Evolutionary conservation across 2,113 vertebrate genomes (phyloP).

Genomic region (Engystomops pustulosus): DNA sequence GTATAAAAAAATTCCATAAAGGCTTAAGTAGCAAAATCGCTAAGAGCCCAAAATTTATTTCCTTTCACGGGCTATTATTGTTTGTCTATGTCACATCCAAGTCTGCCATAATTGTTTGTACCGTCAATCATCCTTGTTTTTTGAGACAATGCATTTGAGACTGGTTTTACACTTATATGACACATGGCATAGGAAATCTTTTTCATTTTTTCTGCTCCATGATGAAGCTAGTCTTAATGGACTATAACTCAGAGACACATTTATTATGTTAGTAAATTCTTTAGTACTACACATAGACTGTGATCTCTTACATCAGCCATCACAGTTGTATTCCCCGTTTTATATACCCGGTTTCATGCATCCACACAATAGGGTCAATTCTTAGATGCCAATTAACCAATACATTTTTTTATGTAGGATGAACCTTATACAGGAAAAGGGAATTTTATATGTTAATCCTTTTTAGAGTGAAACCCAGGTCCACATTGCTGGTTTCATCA

Average conservation of each 20-base stretch:
- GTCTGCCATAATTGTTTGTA: background rate
- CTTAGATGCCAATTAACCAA: background rate
- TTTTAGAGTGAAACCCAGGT: no score
- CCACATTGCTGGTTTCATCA: no score
- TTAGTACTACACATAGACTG: background rate
- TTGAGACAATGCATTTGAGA: background rate
- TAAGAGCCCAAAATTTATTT: background rate
- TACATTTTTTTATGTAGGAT: background rate
- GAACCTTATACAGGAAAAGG: background rate
- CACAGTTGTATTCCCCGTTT: background rate
- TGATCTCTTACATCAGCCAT: background rate
- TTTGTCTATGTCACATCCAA: background rate
- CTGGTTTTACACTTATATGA: background rate
- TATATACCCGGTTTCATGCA: background rate
- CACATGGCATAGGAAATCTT: no score
- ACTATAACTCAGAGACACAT: background rate
- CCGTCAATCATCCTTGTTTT: background rate
- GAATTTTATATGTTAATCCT: no score
- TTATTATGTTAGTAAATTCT: background rate
- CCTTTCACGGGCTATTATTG: background rate
- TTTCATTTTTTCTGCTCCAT: background rate
- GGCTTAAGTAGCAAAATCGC: background rate
- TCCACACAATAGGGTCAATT: background rate
- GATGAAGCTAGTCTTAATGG: background rate
- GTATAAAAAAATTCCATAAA: background rate